A percentile compares a stretch with the other conserved stretches of the same genome.
phyloP scores from a whole-genome alignment of 2,113 vertebrate genomes.

The Tupaia chinensis region DNA sequence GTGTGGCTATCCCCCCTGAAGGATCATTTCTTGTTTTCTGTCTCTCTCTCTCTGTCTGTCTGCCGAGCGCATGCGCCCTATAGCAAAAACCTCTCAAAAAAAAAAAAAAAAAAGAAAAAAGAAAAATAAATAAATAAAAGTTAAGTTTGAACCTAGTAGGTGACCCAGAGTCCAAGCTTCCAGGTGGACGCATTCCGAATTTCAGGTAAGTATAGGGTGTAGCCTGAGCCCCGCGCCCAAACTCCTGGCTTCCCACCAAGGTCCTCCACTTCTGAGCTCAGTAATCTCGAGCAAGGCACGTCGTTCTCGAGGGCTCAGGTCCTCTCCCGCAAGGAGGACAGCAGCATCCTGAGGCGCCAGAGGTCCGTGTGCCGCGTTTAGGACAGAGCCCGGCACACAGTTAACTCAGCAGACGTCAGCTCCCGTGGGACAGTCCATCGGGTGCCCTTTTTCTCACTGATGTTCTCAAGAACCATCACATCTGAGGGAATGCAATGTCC shows the following conservation, averaged over 20 bases:
- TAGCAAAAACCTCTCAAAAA: too few relatives aligned
- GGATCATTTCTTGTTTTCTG: too few relatives aligned
- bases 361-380: not conserved
- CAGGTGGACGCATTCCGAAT: not conserved
- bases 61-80: too few relatives aligned
- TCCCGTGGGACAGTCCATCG: too few relatives aligned
- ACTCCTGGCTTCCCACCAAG: accelerated
- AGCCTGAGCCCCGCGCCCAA: not conserved
- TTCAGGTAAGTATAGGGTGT: accelerated
- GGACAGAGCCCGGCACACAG: not conserved
- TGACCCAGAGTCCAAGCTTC: not conserved
- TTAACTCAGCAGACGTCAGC: not conserved
- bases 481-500: too few relatives aligned
- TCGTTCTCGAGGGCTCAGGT: not conserved
- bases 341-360: accelerated
- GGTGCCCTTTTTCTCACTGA: too few relatives aligned
- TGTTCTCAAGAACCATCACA: too few relatives aligned
- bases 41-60: too few relatives aligned
- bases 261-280: accelerated
- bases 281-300: not conserved
- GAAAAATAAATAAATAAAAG: not conserved
- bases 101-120: too few relatives aligned
- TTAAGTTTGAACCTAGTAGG: not conserved
- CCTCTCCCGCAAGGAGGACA: not conserved
- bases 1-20: too few relatives aligned